These are phyloP conservation scores for Microtus richardsoni DNA, from an alignment of 2,113 vertebrate species.

Conservation along the genomic window DNA sequence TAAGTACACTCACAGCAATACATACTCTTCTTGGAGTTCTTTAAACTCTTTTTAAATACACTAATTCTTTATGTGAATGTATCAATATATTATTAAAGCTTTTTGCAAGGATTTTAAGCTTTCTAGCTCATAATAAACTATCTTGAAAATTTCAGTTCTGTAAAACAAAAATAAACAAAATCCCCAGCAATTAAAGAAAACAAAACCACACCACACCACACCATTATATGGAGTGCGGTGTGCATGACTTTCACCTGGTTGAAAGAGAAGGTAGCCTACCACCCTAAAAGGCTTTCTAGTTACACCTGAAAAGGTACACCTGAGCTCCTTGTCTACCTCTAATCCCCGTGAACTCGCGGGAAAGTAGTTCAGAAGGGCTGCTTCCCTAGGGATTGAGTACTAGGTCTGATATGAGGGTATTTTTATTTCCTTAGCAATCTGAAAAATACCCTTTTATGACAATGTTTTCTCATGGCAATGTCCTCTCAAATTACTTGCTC, in stretches of 20 bases:
- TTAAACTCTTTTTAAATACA: neutral
- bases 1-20: neutral
- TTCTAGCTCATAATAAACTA: conserved; percentile 3
- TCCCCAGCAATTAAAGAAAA: neutral
- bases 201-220: neutral
- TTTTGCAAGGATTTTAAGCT: neutral
- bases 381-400: neutral
- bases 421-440: neutral
- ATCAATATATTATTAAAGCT: neutral
- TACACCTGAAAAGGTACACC: neutral
- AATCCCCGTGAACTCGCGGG: neutral
- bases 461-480: neutral
- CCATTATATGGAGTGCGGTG: fast-evolving
- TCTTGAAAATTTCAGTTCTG: neutral
- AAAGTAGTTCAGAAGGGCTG: neutral
- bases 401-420: neutral
- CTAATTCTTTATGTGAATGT: neutral
- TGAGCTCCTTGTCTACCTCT: neutral
- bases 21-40: neutral
- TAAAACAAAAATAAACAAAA: neutral
- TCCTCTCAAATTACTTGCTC: neutral
- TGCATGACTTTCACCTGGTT: neutral
- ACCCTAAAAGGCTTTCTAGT: neutral
- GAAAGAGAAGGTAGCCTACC: neutral
- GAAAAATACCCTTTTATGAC: neutral